These are phyloP conservation scores for Acromyrmex echinatior DNA, from an alignment of 1,140 invertebrate genomes.

Conservation along the genomic window DNA sequence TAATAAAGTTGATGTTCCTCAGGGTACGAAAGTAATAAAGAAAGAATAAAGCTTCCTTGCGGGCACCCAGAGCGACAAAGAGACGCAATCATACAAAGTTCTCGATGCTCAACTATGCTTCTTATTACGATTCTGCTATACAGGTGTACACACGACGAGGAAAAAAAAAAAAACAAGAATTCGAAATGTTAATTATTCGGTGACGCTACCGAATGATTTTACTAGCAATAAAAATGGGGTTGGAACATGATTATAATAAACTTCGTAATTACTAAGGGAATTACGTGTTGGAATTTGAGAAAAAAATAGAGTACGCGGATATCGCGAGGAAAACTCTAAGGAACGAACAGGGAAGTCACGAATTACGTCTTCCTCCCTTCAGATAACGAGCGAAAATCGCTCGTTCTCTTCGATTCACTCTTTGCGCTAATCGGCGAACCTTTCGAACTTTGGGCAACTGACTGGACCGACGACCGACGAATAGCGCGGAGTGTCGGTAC, in stretches of 20 bases:
- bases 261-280: background rate
- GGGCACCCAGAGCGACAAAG: constrained; percentile 13
- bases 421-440: constrained; percentile 24
- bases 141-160: background rate
- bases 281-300: background rate
- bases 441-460: constrained; percentile 30
- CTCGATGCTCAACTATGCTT: background rate
- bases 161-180: background rate
- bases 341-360: background rate
- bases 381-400: constrained; percentile 24
- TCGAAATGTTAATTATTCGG: background rate
- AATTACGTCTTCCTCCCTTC: constrained; percentile 6
- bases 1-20: constrained; percentile 39
- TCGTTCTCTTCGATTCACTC: constrained; percentile 14
- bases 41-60: constrained; percentile 26
- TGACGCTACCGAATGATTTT: background rate
- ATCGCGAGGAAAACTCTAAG: background rate
- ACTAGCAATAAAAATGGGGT: background rate
- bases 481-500: background rate
- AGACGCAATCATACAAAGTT: constrained; percentile 17
- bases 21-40: constrained; percentile 14
- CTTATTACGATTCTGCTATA: constrained; percentile 28
- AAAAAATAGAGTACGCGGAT: background rate
- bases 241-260: background rate
- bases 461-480: constrained; percentile 15